Conservation (phyloP, 2,113 vertebrate genomes). For the Rhinoderma darwinii region DNA sequence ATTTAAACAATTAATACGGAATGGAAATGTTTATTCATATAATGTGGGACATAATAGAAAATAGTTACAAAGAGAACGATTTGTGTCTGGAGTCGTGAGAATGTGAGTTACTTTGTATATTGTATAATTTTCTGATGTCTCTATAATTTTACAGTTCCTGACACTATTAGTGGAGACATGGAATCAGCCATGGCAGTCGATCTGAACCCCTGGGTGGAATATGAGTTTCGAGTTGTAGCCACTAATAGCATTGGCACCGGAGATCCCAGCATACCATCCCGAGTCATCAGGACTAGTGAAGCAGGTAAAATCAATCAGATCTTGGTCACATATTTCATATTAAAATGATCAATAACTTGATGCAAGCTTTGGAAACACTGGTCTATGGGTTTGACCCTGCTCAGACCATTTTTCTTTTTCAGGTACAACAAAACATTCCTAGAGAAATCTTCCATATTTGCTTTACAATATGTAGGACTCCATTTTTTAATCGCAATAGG, state of each 20-base stretch:
- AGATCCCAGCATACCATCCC: conserved; percentile 88
- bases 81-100: too few species aligned
- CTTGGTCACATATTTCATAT: too few species aligned
- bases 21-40: too few species aligned
- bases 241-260: conserved; percentile 93
- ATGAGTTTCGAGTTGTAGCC: conserved; percentile 95
- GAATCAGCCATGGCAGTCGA: conserved; percentile 94
- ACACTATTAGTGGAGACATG: conserved; percentile 91
- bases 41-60: too few species aligned
- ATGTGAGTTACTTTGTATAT: background rate
- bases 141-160: conserved; percentile 79
- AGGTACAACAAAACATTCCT: too few species aligned
- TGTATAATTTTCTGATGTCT: background rate
- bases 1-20: too few species aligned
- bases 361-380: too few species aligned
- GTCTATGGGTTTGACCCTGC: background rate
- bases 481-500: too few species aligned
- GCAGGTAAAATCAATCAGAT: conserved; percentile 77
- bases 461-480: too few species aligned
- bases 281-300: conserved; percentile 90
- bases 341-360: too few species aligned
- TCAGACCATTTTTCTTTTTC: background rate
- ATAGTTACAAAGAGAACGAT: too few species aligned
- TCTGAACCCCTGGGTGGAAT: conserved; percentile 96
- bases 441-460: too few species aligned